Evolutionary conservation across 2,888 invertebrate genomes (phyloP).

Genomic region (Microplitis manilae): DNA sequence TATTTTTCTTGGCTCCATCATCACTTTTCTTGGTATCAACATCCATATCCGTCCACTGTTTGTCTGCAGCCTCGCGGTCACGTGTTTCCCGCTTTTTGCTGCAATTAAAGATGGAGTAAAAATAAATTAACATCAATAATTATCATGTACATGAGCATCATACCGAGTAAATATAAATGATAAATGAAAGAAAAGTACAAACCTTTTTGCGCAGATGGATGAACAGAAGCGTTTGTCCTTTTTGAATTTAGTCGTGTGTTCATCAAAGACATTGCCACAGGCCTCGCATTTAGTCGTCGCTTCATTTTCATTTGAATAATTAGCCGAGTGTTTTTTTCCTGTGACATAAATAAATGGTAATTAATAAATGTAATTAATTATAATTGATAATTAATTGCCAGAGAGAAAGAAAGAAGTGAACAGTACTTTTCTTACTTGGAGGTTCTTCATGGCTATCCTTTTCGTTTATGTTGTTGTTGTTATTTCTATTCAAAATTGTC

Average conservation of each 20-base stretch:
- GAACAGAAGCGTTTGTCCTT: constrained; percentile 86
- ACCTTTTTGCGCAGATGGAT: constrained; percentile 80
- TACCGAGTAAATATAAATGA: background rate
- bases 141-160: too few species aligned
- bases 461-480: constrained; percentile 71
- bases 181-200: constrained; percentile 48
- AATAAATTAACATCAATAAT: background rate
- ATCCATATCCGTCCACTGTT: constrained; percentile 68
- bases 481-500: constrained; percentile 59
- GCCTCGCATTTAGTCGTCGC: constrained; percentile 78
- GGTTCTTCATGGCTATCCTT: constrained; percentile 80
- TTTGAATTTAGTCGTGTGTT: constrained; percentile 75
- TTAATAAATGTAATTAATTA: background rate
- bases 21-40: constrained; percentile 62
- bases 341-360: constrained; percentile 39
- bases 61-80: constrained; percentile 62
- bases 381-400: constrained; percentile 4
- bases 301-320: constrained; percentile 61
- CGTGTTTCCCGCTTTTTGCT: constrained; percentile 66
- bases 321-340: constrained; percentile 71
- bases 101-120: constrained; percentile 8
- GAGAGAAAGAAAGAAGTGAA: constrained; percentile 29
- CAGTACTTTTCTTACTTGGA: constrained; percentile 77
- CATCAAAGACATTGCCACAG: constrained; percentile 77
- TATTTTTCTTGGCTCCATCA: constrained; percentile 62